A percentile compares a stretch with the other conserved stretches of the same genome.
Evolutionary conservation across 1,140 invertebrate species (phyloP).

Genomic region (Cotesia glomerata): DNA sequence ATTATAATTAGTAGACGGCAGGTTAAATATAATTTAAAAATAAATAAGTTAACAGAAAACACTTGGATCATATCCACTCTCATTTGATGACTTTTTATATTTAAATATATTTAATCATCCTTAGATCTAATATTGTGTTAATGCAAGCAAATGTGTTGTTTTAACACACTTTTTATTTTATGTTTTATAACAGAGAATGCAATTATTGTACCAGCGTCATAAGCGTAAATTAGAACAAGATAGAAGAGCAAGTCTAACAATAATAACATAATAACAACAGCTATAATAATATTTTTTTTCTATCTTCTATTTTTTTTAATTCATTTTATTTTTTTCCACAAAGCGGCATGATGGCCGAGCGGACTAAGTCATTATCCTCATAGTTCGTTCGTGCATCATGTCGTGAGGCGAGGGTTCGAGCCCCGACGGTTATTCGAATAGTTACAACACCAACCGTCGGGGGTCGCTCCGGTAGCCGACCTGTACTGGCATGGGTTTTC

Average conservation of each 20-base stretch:
- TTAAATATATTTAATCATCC: neutral
- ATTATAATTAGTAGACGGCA: no score
- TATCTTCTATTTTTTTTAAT: conserved; percentile 23
- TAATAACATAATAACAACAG: conserved; percentile 40
- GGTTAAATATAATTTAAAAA: no score
- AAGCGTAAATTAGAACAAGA: conserved; percentile 6
- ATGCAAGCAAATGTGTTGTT: neutral
- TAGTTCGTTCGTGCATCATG: no score
- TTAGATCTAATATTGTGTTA: neutral
- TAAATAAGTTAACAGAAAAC: no score
- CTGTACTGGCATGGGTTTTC: no score
- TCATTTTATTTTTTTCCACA: conserved; percentile 7
- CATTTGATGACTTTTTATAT: neutral
- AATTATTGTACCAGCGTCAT: conserved; percentile 4
- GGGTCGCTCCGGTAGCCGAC: no score
- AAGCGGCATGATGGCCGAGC: no score
- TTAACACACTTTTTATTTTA: neutral
- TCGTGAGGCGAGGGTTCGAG: no score
- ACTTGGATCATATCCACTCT: no score
- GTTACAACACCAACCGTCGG: no score
- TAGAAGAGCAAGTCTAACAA: conserved; percentile 24
- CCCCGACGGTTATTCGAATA: no score
- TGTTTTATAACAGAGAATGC: neutral
- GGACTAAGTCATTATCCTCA: no score
- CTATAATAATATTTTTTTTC: conserved; percentile 45